Evolutionary conservation across 2,113 vertebrate genomes (phyloP).

Genomic region (Microtus richardsoni): DNA sequence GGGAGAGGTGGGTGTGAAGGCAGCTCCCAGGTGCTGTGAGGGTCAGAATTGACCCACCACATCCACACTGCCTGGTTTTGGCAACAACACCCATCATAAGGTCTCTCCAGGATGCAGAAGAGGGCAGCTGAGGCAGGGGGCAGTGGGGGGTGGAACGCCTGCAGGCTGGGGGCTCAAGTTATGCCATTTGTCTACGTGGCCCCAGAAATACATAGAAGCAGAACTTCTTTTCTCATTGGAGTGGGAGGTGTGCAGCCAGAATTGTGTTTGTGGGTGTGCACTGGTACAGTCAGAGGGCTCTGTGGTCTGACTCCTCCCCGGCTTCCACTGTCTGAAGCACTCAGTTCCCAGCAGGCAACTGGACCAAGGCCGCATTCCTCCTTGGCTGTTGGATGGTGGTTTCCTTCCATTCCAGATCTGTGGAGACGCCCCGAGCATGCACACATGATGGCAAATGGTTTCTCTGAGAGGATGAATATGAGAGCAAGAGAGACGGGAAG

Average conservation of each 20-base stretch:
- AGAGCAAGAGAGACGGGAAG: not conserved
- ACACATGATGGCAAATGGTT: not conserved
- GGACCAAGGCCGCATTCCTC: not conserved
- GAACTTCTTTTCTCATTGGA: not conserved
- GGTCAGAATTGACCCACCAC: not conserved
- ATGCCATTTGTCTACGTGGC: not conserved
- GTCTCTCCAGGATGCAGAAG: conserved; percentile 29
- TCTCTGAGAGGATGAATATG: not conserved
- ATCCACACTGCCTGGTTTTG: not conserved
- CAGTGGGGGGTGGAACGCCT: not conserved
- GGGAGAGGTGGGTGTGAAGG: not conserved
- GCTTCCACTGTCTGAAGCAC: not conserved
- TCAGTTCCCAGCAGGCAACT: not conserved
- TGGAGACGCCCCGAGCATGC: not conserved
- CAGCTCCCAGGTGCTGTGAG: not conserved
- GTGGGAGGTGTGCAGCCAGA: not conserved
- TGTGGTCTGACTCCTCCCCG: not conserved
- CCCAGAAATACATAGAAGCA: not conserved
- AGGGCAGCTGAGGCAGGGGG: not conserved
- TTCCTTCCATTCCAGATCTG: not conserved
- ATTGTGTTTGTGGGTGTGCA: not conserved
- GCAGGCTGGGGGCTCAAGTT: not conserved
- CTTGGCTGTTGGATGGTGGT: not conserved
- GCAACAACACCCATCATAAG: not conserved
- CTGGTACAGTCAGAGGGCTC: not conserved